Percentiles rank a stretch among this genome's conserved stretches.
Evolutionary conservation across 2,888 invertebrate genomes (phyloP).

Genomic region (Gortyna flavago): DNA sequence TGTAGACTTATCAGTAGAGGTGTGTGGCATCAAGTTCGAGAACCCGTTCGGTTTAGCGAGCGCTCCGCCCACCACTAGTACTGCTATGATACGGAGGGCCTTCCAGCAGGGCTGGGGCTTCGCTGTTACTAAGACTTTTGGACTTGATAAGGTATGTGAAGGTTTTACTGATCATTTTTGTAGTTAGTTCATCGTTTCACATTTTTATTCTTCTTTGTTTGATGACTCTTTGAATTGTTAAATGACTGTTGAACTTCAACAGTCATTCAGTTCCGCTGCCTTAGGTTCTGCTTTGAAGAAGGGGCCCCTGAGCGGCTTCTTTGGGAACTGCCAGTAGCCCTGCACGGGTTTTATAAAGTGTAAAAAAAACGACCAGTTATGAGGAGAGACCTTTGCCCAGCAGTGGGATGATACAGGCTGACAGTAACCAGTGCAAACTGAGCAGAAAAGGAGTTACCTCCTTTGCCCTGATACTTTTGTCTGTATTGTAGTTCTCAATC

Average conservation of each 20-base stretch:
- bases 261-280: no score
- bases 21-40: constrained; percentile 98
- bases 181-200: neutral
- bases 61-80: constrained; percentile 98
- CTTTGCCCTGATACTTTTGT: neutral
- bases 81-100: constrained; percentile 98
- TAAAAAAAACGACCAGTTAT: neutral
- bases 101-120: constrained; percentile 99
- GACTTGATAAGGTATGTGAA: constrained; percentile 95
- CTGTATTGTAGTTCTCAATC: neutral
- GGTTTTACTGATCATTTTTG: neutral
- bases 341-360: neutral
- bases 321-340: neutral
- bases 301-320: no score
- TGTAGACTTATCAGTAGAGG: constrained; percentile 97
- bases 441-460: neutral
- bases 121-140: constrained; percentile 99
- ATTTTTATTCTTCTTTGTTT: neutral
- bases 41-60: constrained; percentile 99
- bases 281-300: no score
- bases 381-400: neutral
- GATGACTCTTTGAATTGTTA: neutral
- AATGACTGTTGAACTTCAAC: neutral
- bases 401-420: neutral
- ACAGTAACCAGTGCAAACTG: neutral